Evolutionary conservation across 2,113 vertebrate species (phyloP).

Genomic region (Hystrix cristata): DNA sequence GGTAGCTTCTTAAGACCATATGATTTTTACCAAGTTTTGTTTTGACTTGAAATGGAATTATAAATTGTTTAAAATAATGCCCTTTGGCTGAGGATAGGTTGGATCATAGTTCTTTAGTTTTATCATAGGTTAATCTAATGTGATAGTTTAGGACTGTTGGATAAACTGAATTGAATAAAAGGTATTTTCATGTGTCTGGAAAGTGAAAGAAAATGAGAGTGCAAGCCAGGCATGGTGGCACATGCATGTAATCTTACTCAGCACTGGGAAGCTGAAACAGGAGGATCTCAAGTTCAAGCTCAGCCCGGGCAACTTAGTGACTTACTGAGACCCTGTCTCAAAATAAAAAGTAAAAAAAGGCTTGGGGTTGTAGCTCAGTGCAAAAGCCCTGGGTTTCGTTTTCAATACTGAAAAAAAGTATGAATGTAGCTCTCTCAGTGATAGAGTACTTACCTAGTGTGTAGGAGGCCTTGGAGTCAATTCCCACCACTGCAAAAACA

Average conservation of each 20-base stretch:
- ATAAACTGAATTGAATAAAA: constrained; percentile 48
- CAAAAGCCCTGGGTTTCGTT: neutral
- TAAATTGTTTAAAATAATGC: constrained; percentile 55
- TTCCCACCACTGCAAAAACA: neutral
- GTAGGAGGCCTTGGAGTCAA: neutral
- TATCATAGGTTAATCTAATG: neutral
- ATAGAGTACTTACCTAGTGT: neutral
- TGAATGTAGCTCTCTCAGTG: neutral
- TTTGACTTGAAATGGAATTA: constrained; percentile 58
- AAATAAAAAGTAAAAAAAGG: neutral
- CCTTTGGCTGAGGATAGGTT: constrained; percentile 23
- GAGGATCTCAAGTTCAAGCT: neutral
- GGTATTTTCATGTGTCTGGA: neutral
- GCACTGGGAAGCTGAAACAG: neutral
- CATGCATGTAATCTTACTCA: neutral
- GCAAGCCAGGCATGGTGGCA: neutral
- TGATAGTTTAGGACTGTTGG: constrained; percentile 40
- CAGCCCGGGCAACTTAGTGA: neutral
- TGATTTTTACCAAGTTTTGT: constrained; percentile 57
- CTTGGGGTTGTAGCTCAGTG: neutral
- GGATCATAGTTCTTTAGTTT: constrained; percentile 45
- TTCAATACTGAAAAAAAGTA: neutral
- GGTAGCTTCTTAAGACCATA: neutral
- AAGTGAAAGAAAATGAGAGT: neutral
- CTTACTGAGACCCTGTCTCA: neutral